These are phyloP conservation scores for Noctua pronuba DNA, from an alignment of 2,888 invertebrate genomes.

Conservation along the genomic window DNA sequence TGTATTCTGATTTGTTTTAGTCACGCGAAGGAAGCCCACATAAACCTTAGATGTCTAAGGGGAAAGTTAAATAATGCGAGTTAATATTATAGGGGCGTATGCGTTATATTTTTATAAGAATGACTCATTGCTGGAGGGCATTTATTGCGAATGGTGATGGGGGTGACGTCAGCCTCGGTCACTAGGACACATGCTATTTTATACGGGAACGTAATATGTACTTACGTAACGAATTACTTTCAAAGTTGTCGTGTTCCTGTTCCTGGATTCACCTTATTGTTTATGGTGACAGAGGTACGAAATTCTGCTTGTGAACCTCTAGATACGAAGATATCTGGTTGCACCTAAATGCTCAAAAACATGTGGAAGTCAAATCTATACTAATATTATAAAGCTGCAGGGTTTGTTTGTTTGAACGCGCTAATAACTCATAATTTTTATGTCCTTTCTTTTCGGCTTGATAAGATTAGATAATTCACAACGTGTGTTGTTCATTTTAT, in stretches of 20 bases:
- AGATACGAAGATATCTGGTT: background rate
- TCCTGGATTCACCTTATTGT: background rate
- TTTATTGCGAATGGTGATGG: constrained; percentile 47
- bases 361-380: constrained; percentile 19
- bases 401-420: too few species aligned
- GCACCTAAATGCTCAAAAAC: constrained; percentile 14
- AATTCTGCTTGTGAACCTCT: background rate
- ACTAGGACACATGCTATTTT: constrained; percentile 55
- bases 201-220: constrained; percentile 22
- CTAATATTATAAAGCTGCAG: too few species aligned
- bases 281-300: background rate
- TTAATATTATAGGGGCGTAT: constrained; percentile 46
- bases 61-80: constrained; percentile 55
- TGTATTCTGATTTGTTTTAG: constrained; percentile 58
- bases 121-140: constrained; percentile 62
- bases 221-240: constrained; percentile 20
- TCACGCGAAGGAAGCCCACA: constrained; percentile 59
- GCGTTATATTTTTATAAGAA: constrained; percentile 53
- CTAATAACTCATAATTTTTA: constrained; percentile 27
- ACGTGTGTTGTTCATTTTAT: constrained; percentile 49
- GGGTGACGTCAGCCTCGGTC: constrained; percentile 64
- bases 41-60: constrained; percentile 46
- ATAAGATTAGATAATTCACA: constrained; percentile 63
- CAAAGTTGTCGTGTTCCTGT: background rate
- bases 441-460: constrained; percentile 53